Base-by-base conservation (phyloP, 1,140 invertebrate genomes). In the Leptoteleia sp. region DNA sequence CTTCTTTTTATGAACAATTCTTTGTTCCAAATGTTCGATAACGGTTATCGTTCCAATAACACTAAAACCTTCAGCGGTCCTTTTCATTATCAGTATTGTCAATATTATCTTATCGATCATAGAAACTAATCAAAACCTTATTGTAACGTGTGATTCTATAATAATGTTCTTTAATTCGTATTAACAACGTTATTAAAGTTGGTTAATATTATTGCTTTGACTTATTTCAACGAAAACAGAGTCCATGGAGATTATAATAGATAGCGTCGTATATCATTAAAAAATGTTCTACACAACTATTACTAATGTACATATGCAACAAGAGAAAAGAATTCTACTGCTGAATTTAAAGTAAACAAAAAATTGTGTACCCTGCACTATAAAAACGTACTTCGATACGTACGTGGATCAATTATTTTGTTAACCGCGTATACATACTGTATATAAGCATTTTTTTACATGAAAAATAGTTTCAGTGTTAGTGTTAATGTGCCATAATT, bases 401-500 rank as follows among this genome's bases (percentile, higher is more conserved):
- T 64, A 55, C 25, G 27, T 29, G 19, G n/a, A 65, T 50, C 27
- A 48, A 59, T 55, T 64, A 76, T 76, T 76, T 76, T 76, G 17
- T 61, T 62, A 62, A 62, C n/a, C 33, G 11, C 13, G 38, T 68
- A 76, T 76, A 64, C 7, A 76, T 67, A 62, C 5, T 59, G 72
- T 76, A 76, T 27, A 76, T 76, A 76, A 68, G 11, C 15, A 59
- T 55, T 76, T 70, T 71, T 68, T 55, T 76, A 68, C 11, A 64
- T 17, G 38, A 35, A 50, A 19, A 8, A 57, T 70, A 70, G 57
- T 62, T 76, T 50, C 16, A n/a, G 11, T 76, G 70, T 76, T 55
- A 67, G 48, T 70, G 25, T n/a, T 70, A 70, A 7, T 42, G 73
- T 76, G 73, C 73, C 73, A 77, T 77, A 77, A 64, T 76, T 62